Base-by-base conservation (phyloP, 2,888 invertebrate genomes). In the Eupithecia vulgata region DNA sequence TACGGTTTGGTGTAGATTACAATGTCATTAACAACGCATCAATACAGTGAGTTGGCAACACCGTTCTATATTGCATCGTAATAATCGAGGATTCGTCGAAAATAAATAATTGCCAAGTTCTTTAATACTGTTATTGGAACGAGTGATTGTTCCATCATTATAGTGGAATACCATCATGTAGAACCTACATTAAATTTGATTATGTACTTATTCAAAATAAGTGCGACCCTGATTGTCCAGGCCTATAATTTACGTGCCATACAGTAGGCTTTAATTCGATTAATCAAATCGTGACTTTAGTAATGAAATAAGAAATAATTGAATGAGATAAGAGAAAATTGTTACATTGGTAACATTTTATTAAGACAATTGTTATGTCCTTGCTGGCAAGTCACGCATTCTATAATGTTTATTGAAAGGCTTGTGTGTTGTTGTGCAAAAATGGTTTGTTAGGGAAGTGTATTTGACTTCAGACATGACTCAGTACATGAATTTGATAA, bases 251-350 rank as follows among this genome's bases (percentile, higher is more conserved):
- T 86, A 83, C 88, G 84, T 87, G 81, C 86, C 86, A 81, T 82
- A 84, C 61, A 74, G 68, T 84, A 84, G 76, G 79, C 78, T 73
- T 72, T 80, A 78, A 87, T 86, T 78, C 40, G 66, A 84, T 87
- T 85, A 81, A 81, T 75, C 78, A 81, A 83, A 82, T 92, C 93
- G 93, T 93, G 93, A 92, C 91, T 86, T 79, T 79, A 84, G 90
- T 90, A 84, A 90, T 85, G 82, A 90, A 93, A 91, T 89, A 87
- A 89, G 85, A 87, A 82, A 87, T 92, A 90, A 93, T 91, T 91
- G 88, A 90, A 91, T 92, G 90, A 91, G 88, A 90, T 91, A 91
- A 88, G 86, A 85, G 85, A 88, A 90, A 87, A 87, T 85, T 89
- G 80, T 79, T 85, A 81, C 82, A 83, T 74, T 72, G 59, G 68